Conservation (phyloP, 2,113 vertebrate species). For the Entomyzon cyanotis region DNA sequence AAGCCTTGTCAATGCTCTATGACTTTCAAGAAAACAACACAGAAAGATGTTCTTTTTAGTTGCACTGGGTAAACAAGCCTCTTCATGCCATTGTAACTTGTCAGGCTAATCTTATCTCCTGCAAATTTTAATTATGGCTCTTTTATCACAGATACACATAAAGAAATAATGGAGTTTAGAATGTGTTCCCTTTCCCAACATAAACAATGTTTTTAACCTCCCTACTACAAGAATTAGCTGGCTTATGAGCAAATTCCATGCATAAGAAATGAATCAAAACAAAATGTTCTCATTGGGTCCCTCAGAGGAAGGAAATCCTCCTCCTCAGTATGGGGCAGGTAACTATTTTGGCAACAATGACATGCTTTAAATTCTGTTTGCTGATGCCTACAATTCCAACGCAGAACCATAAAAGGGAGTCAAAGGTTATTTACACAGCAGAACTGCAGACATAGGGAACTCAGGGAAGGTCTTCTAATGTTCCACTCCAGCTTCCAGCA, state of each 20-base stretch:
- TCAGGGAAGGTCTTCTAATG: neutral
- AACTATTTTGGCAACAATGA: neutral
- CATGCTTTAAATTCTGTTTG: neutral
- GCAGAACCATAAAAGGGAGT: neutral
- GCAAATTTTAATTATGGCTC: neutral
- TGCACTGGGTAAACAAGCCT: neutral
- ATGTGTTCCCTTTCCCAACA: neutral
- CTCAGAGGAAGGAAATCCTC: neutral
- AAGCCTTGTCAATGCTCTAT: neutral
- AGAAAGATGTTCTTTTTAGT: neutral
- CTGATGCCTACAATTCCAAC: neutral
- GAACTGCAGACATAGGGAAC: neutral
- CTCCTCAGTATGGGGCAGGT: neutral
- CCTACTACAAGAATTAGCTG: neutral
- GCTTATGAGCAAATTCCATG: neutral
- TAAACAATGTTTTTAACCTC: neutral
- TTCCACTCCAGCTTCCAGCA: neutral
- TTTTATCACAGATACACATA: neutral
- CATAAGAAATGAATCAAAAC: neutral
- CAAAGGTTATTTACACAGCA: slow-evolving; percentile 3
- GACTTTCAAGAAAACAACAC: neutral
- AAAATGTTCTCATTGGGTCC: neutral
- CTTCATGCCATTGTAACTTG: neutral
- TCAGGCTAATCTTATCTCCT: neutral
- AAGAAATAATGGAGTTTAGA: neutral